Percentiles rank a stretch among this genome's conserved stretches.
Conservation (phyloP, 2,113 vertebrate species). For the Heloderma charlesbogerti region DNA sequence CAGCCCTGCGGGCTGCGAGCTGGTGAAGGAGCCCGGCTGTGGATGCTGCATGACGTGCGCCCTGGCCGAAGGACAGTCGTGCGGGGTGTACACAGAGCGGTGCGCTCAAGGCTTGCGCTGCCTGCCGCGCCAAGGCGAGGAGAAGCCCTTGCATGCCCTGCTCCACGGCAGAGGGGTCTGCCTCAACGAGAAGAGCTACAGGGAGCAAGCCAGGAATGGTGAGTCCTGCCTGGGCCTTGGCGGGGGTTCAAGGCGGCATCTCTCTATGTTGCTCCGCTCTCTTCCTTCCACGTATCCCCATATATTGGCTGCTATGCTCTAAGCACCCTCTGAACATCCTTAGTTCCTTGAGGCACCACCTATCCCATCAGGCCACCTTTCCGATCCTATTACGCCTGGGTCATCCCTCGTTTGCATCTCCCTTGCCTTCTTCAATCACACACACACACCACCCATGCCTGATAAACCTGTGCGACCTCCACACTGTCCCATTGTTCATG, state of each 20-base stretch:
- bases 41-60: conserved; percentile 98
- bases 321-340: neutral
- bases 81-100: conserved; percentile 97
- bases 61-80: conserved; percentile 92
- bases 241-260: conserved; percentile 19
- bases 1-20: conserved; percentile 91
- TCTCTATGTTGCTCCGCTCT: conserved; percentile 1
- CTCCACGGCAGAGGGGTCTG: conserved; percentile 95
- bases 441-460: too few relatives aligned
- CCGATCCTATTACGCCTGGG: neutral
- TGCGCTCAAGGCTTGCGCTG: conserved; percentile 94
- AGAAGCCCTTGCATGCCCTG: conserved; percentile 96
- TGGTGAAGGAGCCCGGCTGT: conserved; percentile 97
- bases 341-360: neutral
- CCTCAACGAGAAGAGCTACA: conserved; percentile 95
- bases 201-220: conserved; percentile 88
- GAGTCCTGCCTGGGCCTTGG: conserved; percentile 73
- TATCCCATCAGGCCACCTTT: conserved; percentile 22
- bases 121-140: conserved; percentile 93
- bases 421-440: neutral
- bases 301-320: neutral
- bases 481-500: too few relatives aligned
- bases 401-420: conserved; percentile 25
- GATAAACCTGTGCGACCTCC: neutral
- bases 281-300: neutral